Base-by-base conservation (phyloP, 2,888 invertebrate species). In the Oxytorus armatus region DNA sequence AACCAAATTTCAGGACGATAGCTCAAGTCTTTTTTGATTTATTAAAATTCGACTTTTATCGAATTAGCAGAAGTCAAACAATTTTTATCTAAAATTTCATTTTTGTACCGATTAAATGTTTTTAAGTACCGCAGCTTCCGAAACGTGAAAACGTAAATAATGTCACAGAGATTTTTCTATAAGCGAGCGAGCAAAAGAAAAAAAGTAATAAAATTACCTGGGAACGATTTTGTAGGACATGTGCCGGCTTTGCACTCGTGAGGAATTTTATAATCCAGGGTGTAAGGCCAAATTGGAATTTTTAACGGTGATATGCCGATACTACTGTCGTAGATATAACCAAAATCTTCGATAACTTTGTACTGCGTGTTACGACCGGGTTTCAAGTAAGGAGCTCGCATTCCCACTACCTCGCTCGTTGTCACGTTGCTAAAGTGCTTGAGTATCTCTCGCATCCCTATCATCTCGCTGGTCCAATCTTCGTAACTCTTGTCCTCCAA, bases 401-500 rank as follows among this genome's bases (percentile, higher is more conserved):
- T 95, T 63, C 98, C 98, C 36, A 97, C 96, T 44, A 98, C 95
- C 89, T 97, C 97, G 69, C 95, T 95, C 63, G 95, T 95, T 11
- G 96, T 95, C 79, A 98, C 94, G 92, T 97, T 97, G 8, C 97
- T 94, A 90, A 97, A 97, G 88, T 95, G 95, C 82, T 94, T 94
- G 23, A 98, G 93, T 86, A 98, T 97, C 92, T 97, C 97, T 82
- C 97, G 94, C 97, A 98, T 97, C 63, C 97, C 97, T 86, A 98
- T 96, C 97, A 97, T 97, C 92, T 98, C 98, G 21, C 97, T 97
- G 0, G 96, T 96, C 98, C 98, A 98, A 91, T 97, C 97, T 92
- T 98, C 97, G 91, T 97, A 96, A 70, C 96, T 96, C 92, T 97
- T 96, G 92, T 97, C 96, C 92, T 98, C 97, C 8, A 98, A 93